Evolutionary conservation across 2,113 vertebrate genomes (phyloP).

Genomic region (Syngnathus scovelli): DNA sequence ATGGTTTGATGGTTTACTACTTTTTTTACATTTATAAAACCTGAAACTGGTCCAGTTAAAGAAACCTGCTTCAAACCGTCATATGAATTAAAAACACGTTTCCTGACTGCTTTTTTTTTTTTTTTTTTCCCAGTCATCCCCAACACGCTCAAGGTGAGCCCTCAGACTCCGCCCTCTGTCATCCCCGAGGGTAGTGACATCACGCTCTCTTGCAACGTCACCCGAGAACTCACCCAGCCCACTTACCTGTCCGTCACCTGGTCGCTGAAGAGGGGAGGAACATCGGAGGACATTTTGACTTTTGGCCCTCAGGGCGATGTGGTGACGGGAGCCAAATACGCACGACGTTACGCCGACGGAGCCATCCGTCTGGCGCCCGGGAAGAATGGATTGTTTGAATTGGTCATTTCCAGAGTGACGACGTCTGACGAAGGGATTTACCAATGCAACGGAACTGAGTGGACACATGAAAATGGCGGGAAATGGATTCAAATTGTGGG

Average conservation of each 20-base stretch:
- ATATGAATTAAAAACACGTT: background rate
- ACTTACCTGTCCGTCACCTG: slow-evolving; percentile 85
- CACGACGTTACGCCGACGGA: slow-evolving; percentile 74
- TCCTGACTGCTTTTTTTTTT: background rate
- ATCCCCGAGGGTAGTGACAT: slow-evolving; percentile 80
- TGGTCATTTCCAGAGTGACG: slow-evolving; percentile 73
- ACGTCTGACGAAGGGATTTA: slow-evolving; percentile 76
- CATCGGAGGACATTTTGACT: slow-evolving; percentile 71
- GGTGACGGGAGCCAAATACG: slow-evolving; percentile 59
- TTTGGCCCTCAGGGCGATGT: slow-evolving; percentile 79
- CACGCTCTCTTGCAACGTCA: slow-evolving; percentile 76
- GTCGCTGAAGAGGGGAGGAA: slow-evolving; percentile 66
- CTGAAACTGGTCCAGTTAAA: background rate
- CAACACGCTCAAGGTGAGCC: slow-evolving; percentile 75
- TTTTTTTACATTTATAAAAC: background rate
- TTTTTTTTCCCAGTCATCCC: slow-evolving; percentile 70
- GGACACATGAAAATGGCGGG: slow-evolving; percentile 76
- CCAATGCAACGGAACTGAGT: slow-evolving; percentile 79
- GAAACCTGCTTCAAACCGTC: background rate
- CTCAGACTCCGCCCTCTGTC: slow-evolving; percentile 46
- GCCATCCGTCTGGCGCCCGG: slow-evolving; percentile 76
- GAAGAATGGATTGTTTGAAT: slow-evolving; percentile 66
- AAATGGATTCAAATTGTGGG: slow-evolving; percentile 84
- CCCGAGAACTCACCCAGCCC: slow-evolving; percentile 65
- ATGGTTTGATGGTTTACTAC: background rate